Evolutionary conservation across 2,797 vertebrate species (phyloP).

Genomic region (Babyrousa celebensis): DNA sequence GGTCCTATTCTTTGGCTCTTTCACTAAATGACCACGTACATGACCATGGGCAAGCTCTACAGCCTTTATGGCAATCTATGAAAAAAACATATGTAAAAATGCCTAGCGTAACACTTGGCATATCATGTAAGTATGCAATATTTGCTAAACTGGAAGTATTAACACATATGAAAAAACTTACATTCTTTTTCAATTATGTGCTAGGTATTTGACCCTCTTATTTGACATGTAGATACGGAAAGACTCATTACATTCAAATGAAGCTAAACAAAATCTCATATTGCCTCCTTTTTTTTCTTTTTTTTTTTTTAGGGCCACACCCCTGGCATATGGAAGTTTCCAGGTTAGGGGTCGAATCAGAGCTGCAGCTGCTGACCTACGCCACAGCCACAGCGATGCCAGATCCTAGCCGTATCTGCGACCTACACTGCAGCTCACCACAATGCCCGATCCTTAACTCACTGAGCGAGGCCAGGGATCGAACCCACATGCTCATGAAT

Average conservation of each 20-base stretch:
- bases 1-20: not conserved
- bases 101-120: not conserved
- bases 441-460: too few relatives aligned
- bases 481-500: too few relatives aligned
- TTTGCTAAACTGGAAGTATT: conserved; percentile 30
- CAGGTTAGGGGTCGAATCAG: too few relatives aligned
- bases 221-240: not conserved
- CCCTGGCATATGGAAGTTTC: too few relatives aligned
- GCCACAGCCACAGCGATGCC: too few relatives aligned
- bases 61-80: not conserved
- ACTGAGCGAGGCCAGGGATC: too few relatives aligned
- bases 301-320: too few relatives aligned
- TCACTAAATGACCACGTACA: not conserved
- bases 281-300: not conserved
- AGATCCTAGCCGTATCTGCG: too few relatives aligned
- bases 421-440: too few relatives aligned
- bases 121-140: not conserved
- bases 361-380: too few relatives aligned
- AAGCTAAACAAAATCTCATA: not conserved
- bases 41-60: not conserved
- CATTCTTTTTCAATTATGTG: not conserved
- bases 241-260: conserved; percentile 6
- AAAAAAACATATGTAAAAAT: conserved; percentile 14
- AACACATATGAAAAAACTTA: not conserved
- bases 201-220: not conserved